These are phyloP conservation scores for Zalophus californianus DNA, from an alignment of 2,797 vertebrate genomes.

Conservation along the genomic window DNA sequence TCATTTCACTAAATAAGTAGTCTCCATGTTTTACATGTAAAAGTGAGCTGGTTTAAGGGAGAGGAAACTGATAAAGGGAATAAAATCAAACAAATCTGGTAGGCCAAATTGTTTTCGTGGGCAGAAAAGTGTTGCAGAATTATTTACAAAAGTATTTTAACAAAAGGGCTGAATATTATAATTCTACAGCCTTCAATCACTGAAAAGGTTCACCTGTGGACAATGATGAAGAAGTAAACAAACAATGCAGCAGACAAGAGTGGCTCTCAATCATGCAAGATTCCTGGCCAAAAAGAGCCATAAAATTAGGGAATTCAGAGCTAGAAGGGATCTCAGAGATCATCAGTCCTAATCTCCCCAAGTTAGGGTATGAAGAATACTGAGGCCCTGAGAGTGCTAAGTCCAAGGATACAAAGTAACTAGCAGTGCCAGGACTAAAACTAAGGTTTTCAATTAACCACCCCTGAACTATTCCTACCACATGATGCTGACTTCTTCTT, in stretches of 20 bases:
- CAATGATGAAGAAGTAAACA: background rate
- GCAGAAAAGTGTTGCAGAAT: background rate
- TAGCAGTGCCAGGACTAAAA: background rate
- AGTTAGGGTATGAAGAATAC: background rate
- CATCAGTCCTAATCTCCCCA: background rate
- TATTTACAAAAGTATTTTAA: conserved; percentile 25
- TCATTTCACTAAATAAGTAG: conserved; percentile 40
- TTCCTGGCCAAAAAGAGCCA: background rate
- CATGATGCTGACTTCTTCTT: background rate
- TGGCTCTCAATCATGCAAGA: background rate
- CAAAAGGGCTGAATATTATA: background rate
- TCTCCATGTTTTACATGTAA: background rate
- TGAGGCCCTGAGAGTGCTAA: background rate
- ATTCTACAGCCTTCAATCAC: background rate
- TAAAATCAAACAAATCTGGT: conserved; percentile 31
- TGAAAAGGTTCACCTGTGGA: background rate
- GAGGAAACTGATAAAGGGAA: conserved; percentile 22
- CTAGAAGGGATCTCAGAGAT: background rate
- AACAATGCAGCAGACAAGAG: background rate
- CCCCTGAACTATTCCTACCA: background rate
- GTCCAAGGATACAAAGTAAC: background rate
- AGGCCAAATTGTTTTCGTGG: background rate
- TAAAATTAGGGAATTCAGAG: background rate
- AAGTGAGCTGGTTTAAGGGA: background rate
- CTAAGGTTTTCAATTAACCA: background rate